phyloP scores from a whole-genome alignment of 2,797 vertebrate genomes.

The Artibeus lituratus region DNA sequence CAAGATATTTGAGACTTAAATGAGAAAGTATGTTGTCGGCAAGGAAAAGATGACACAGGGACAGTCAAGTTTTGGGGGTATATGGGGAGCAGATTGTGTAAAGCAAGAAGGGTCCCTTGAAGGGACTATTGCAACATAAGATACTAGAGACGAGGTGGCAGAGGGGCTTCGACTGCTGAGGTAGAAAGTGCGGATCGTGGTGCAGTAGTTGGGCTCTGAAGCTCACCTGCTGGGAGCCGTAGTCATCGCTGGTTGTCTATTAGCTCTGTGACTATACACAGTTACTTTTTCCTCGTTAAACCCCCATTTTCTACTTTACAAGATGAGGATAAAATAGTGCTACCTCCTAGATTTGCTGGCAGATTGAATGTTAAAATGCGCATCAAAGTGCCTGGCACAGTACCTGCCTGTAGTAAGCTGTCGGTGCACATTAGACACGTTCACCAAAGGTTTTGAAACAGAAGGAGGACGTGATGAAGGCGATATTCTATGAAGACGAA shows the following conservation, averaged over 20 bases:
- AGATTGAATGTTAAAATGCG: background rate
- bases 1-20: background rate
- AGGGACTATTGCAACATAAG: background rate
- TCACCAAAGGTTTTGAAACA: background rate
- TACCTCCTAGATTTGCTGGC: background rate
- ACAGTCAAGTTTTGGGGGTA: background rate
- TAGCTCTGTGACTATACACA: background rate
- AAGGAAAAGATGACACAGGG: background rate
- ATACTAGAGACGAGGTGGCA: background rate
- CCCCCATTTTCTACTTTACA: background rate
- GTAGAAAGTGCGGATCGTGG: fast-evolving
- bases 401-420: background rate
- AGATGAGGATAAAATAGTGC: background rate
- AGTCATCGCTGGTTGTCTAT: background rate
- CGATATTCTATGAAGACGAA: background rate
- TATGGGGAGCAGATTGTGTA: background rate
- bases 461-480: background rate
- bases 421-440: background rate
- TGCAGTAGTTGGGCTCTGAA: background rate
- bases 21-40: background rate
- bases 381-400: background rate
- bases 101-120: background rate
- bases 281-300: background rate
- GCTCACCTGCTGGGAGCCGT: background rate
- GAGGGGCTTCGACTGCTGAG: background rate